phyloP scores from a whole-genome alignment of 2,888 invertebrate species.

The Eupsilia transversa region DNA sequence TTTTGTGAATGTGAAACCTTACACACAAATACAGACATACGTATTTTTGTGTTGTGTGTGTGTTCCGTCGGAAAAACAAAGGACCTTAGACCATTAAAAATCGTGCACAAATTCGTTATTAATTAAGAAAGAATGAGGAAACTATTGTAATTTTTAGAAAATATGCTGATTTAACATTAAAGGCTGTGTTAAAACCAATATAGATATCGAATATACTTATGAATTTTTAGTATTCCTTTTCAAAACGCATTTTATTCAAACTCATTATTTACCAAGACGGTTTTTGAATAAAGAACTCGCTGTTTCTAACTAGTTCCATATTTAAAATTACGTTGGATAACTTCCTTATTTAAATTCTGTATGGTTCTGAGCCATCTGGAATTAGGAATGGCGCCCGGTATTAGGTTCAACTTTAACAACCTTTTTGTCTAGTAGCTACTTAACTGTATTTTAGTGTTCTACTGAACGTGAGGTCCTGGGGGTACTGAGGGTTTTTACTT shows the following conservation, averaged over 20 bases:
- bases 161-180: not conserved
- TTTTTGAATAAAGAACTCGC: not conserved
- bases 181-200: not conserved
- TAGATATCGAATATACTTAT: too few species aligned
- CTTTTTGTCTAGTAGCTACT: too few species aligned
- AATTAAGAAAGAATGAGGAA: not conserved
- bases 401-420: too few species aligned
- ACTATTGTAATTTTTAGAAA: not conserved
- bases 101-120: not conserved
- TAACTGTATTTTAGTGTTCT: too few species aligned
- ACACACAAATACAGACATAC: not conserved
- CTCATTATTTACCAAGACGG: too few species aligned
- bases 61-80: not conserved
- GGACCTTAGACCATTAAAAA: not conserved
- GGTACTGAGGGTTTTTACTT: too few species aligned
- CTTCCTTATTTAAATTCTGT: not conserved
- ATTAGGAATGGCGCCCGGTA: not conserved
- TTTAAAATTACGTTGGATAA: conserved; percentile 23
- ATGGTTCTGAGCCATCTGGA: not conserved
- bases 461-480: too few species aligned
- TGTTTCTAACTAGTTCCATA: not conserved
- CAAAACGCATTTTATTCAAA: not conserved
- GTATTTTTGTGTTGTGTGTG: not conserved
- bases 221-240: not conserved
- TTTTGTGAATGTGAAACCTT: conserved; percentile 31